These are phyloP conservation scores for Gymnothorax javanicus DNA, from an alignment of 2,797 vertebrate genomes.

Conservation along the genomic window DNA sequence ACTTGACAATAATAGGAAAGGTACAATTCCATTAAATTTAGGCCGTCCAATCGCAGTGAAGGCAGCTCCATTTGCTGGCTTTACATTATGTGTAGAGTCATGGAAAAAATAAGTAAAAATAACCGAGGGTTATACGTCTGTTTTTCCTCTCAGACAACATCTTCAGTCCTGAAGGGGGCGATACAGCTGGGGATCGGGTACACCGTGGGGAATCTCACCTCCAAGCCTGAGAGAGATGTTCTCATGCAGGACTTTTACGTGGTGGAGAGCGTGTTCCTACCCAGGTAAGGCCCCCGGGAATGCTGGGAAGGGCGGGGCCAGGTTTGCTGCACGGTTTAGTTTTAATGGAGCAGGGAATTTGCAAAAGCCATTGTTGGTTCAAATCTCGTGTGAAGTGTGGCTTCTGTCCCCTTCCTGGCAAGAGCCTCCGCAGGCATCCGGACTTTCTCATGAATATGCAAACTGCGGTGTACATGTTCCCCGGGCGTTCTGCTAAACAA, in stretches of 20 bases:
- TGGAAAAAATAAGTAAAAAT: too few species aligned
- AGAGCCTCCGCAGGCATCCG: neutral
- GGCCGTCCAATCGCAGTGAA: too few species aligned
- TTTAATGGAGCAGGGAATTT: neutral
- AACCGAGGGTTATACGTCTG: neutral
- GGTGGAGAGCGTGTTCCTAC: constrained; percentile 96
- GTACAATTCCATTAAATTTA: too few species aligned
- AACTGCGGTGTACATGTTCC: neutral
- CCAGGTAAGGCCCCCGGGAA: constrained; percentile 78
- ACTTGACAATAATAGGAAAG: too few species aligned
- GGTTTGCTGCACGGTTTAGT: neutral
- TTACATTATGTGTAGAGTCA: too few species aligned
- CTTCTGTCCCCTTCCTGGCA: neutral
- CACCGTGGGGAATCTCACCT: constrained; percentile 95
- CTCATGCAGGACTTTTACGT: constrained; percentile 99
- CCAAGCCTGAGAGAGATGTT: constrained; percentile 95
- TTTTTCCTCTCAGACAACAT: constrained; percentile 81
- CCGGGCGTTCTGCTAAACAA: neutral
- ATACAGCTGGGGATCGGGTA: constrained; percentile 98
- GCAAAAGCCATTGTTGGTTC: neutral
- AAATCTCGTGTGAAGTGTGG: neutral
- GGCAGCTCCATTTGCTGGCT: too few species aligned
- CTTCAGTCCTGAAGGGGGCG: constrained; percentile 93
- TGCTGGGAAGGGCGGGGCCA: neutral
- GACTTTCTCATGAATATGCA: neutral